These are phyloP conservation scores for Lysiphlebus fabarum DNA, from an alignment of 1,140 invertebrate genomes.

Conservation along the genomic window DNA sequence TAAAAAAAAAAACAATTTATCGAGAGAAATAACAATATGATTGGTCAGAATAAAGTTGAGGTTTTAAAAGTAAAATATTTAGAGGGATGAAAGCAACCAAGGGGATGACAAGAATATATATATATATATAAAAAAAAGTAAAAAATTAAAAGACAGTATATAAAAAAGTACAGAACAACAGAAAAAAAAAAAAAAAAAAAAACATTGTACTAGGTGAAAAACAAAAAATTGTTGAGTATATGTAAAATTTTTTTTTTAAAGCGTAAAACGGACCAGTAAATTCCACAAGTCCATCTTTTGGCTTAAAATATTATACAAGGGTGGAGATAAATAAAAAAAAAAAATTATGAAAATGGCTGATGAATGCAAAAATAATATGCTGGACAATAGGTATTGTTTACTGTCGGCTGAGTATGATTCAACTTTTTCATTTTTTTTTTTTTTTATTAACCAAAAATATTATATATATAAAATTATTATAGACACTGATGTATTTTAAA, in stretches of 20 bases:
- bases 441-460: background rate
- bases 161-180: constrained; percentile 12
- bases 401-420: constrained; percentile 22
- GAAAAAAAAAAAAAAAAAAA: background rate
- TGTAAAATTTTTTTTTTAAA: constrained; percentile 21
- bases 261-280: constrained; percentile 24
- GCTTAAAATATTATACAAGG: constrained; percentile 17
- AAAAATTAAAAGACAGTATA: constrained; percentile 14
- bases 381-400: constrained; percentile 43
- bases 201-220: constrained; percentile 5
- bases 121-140: constrained; percentile 7
- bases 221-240: constrained; percentile 17
- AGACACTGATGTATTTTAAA: too few species aligned
- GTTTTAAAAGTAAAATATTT: constrained; percentile 16
- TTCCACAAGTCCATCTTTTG: constrained; percentile 11
- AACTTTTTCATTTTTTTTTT: constrained; percentile 10
- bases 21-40: constrained; percentile 18
- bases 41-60: constrained; percentile 19
- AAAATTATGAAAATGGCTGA: constrained; percentile 22
- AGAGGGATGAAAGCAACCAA: constrained; percentile 15
- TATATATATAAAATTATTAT: too few species aligned
- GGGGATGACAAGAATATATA: background rate
- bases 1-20: background rate
- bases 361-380: constrained; percentile 29
- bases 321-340: too few species aligned